Percentiles rank a stretch among this genome's conserved stretches.
Evolutionary conservation across 23 tunicate species (phyloP).

Genomic region (Aplidium turbinatum): DNA sequence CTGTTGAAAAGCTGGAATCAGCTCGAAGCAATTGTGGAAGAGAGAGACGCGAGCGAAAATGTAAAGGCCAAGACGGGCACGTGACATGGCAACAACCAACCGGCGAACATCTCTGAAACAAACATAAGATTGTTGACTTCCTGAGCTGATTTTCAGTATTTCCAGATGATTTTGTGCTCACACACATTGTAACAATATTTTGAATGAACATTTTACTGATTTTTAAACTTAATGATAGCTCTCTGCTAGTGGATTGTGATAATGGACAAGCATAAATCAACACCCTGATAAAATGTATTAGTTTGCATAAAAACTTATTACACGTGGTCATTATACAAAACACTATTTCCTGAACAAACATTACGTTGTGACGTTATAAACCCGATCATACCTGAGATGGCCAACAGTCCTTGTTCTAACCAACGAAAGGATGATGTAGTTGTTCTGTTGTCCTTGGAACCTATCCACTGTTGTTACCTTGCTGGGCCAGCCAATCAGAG

Average conservation of each 20-base stretch:
- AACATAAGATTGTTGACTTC: not conserved
- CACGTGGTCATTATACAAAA: too few species aligned
- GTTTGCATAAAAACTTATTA: too few species aligned
- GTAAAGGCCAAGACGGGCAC: constrained; percentile 96
- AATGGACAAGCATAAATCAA: too few species aligned
- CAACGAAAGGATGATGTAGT: constrained; percentile 95
- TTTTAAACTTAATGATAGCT: too few species aligned
- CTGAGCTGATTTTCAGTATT: too few species aligned
- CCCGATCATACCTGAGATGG: constrained; percentile 84
- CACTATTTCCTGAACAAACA: too few species aligned
- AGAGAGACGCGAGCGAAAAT: constrained; percentile 85
- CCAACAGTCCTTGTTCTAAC: constrained; percentile 96
- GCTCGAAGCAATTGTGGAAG: constrained; percentile 94
- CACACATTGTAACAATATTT: too few species aligned
- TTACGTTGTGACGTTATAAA: too few species aligned
- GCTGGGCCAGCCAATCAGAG: constrained; percentile 92
- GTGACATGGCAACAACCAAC: constrained; percentile 97
- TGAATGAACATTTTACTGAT: too few species aligned
- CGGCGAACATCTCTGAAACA: constrained; percentile 87
- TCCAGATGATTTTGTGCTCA: too few species aligned
- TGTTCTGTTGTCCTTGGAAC: constrained; percentile 98
- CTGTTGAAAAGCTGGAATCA: constrained; percentile 77
- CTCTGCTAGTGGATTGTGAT: too few species aligned
- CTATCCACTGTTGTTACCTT: constrained; percentile 99
- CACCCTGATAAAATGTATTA: too few species aligned